Conservation (phyloP, 35 echinoderm and acorn worm genomes). For the Apostichopus parvimensis region DNA sequence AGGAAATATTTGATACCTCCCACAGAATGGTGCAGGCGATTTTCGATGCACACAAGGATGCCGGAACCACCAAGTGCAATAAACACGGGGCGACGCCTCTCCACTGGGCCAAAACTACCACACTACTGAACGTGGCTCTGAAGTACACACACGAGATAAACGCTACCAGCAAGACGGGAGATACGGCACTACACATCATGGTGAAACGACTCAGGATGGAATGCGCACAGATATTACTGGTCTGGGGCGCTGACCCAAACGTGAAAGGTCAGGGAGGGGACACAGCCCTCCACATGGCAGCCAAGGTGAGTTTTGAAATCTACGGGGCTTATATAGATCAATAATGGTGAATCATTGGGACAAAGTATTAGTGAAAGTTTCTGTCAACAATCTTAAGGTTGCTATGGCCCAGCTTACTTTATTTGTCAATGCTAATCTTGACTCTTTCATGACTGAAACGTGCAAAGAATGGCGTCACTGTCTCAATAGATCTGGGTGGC, state of each 20-base stretch:
- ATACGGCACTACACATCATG: constrained; percentile 87
- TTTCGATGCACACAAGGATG: constrained; percentile 57
- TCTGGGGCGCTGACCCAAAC: constrained; percentile 78
- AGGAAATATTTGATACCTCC: no score
- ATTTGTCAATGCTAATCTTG: no score
- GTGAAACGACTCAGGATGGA: constrained; percentile 62
- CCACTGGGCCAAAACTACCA: constrained; percentile 74
- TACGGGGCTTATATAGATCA: no score
- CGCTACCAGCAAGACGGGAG: constrained; percentile 78
- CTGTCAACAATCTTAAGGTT: no score
- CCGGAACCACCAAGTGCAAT: constrained; percentile 46
- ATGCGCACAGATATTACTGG: constrained; percentile 72
- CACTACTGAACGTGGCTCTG: constrained; percentile 66
- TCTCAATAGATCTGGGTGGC: no score
- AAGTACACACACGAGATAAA: constrained; percentile 66
- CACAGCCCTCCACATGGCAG: constrained; percentile 83
- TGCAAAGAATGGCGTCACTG: no score
- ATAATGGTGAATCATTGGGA: no score
- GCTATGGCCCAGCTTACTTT: no score
- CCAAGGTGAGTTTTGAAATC: constrained; percentile 59
- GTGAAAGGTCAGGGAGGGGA: constrained; percentile 65
- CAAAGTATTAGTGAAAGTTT: no score
- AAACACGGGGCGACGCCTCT: constrained; percentile 84
- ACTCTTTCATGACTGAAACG: no score
- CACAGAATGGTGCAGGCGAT: constrained; percentile 72